phyloP scores from a whole-genome alignment of 2,113 vertebrate species.

The Cyprinodon tularosa region DNA sequence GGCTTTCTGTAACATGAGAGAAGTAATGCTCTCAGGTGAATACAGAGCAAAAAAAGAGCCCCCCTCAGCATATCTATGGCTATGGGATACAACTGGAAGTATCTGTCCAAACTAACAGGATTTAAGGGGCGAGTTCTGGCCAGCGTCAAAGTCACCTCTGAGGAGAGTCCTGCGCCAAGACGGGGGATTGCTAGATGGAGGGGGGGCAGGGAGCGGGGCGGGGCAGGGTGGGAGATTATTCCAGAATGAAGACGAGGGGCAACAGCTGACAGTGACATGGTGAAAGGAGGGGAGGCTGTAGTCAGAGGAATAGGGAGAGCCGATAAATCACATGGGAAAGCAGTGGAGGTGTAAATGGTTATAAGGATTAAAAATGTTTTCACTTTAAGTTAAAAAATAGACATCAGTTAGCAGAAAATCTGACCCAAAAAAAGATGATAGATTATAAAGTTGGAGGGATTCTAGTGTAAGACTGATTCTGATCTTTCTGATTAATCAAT shows the following conservation, averaged over 20 bases:
- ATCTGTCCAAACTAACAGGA: slow-evolving; percentile 59
- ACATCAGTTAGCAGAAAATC: neutral
- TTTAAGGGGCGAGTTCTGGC: slow-evolving; percentile 70
- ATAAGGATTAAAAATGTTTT: neutral
- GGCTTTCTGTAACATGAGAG: slow-evolving; percentile 7
- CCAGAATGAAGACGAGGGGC: slow-evolving; percentile 62
- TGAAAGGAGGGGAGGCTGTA: slow-evolving; percentile 16
- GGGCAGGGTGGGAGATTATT: slow-evolving; percentile 55
- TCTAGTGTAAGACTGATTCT: neutral
- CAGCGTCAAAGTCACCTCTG: slow-evolving; percentile 80
- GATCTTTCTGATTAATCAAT: neutral
- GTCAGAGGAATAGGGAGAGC: neutral
- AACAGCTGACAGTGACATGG: slow-evolving; percentile 73
- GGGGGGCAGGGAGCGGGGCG: slow-evolving; percentile 9
- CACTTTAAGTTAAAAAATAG: neutral
- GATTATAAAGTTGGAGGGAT: neutral
- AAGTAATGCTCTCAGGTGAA: slow-evolving; percentile 31
- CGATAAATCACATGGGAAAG: neutral
- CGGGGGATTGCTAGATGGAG: slow-evolving; percentile 51
- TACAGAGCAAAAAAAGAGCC: slow-evolving; percentile 9
- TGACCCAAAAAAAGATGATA: neutral
- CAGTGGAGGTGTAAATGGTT: neutral
- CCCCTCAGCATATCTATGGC: slow-evolving; percentile 38
- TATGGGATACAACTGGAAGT: slow-evolving; percentile 35
- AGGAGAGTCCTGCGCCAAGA: slow-evolving; percentile 72